Evolutionary conservation across 2,797 vertebrate genomes (phyloP).

Genomic region (Lycodopsis pacificus): DNA sequence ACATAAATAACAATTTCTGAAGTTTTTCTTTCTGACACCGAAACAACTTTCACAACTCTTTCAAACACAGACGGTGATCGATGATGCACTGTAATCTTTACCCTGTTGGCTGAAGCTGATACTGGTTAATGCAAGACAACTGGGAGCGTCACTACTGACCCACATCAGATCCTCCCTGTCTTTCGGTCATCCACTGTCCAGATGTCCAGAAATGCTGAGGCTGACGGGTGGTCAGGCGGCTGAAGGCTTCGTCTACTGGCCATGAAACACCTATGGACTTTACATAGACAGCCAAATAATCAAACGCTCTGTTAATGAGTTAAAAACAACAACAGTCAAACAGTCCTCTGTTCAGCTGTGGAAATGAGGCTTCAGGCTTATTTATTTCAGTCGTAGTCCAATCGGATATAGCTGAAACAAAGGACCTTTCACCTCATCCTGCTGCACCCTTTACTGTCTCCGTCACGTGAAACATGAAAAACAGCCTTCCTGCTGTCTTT

Average conservation of each 20-base stretch:
- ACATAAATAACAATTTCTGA: neutral
- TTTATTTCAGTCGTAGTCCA: neutral
- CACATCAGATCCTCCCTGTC: conserved; percentile 91
- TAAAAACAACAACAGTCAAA: neutral
- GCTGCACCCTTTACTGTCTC: neutral
- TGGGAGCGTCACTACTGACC: conserved; percentile 74
- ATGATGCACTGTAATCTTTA: neutral
- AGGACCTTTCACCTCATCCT: neutral
- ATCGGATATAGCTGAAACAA: neutral
- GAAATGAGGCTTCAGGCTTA: neutral
- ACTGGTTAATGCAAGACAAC: neutral
- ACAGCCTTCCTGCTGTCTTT: neutral
- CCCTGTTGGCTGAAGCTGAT: neutral
- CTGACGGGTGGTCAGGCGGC: conserved; percentile 84
- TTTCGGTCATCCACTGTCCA: conserved; percentile 95
- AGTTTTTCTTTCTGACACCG: neutral
- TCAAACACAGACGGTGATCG: neutral
- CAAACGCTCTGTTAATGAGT: neutral
- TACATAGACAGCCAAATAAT: conserved; percentile 35
- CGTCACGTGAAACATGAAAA: neutral
- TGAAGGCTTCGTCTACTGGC: conserved; percentile 78
- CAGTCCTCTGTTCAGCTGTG: neutral
- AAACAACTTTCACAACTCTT: neutral
- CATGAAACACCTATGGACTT: conserved; percentile 83
- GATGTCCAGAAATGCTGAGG: conserved; percentile 91